Evolutionary conservation across 2,113 vertebrate genomes (phyloP).

Genomic region (Oenanthe melanoleuca): DNA sequence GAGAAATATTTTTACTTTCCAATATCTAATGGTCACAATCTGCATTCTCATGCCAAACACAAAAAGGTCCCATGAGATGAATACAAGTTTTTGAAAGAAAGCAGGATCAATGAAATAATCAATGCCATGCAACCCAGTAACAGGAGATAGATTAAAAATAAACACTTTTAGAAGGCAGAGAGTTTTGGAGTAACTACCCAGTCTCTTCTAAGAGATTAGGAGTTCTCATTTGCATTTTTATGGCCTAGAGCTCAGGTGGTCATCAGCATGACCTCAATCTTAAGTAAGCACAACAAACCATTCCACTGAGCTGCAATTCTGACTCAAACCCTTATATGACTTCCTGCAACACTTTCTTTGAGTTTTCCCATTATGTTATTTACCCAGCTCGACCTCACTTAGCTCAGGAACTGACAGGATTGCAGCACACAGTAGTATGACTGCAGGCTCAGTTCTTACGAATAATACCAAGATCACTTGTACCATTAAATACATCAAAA

Average conservation of each 20-base stretch:
- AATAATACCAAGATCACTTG: conserved; percentile 46
- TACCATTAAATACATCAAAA: conserved; percentile 64
- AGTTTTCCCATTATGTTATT: neutral
- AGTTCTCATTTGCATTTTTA: neutral
- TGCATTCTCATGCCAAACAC: neutral
- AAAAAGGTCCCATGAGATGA: neutral
- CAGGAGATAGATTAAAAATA: neutral
- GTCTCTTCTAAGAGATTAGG: neutral
- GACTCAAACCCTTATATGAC: rapidly evolving
- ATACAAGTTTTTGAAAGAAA: neutral
- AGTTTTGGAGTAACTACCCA: neutral
- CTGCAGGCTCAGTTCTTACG: conserved; percentile 11
- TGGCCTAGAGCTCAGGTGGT: neutral
- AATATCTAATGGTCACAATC: neutral
- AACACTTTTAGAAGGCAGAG: neutral
- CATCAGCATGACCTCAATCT: neutral
- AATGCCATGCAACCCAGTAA: neutral
- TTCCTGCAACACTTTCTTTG: neutral
- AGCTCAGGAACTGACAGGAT: neutral
- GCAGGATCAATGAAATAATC: neutral
- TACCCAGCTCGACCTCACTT: neutral
- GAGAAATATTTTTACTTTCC: neutral
- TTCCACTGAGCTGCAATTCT: too few species aligned
- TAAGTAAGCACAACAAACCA: neutral
- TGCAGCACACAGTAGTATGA: neutral